phyloP scores from a whole-genome alignment of 2,888 invertebrate species.

The Platycheirus rosarum region DNA sequence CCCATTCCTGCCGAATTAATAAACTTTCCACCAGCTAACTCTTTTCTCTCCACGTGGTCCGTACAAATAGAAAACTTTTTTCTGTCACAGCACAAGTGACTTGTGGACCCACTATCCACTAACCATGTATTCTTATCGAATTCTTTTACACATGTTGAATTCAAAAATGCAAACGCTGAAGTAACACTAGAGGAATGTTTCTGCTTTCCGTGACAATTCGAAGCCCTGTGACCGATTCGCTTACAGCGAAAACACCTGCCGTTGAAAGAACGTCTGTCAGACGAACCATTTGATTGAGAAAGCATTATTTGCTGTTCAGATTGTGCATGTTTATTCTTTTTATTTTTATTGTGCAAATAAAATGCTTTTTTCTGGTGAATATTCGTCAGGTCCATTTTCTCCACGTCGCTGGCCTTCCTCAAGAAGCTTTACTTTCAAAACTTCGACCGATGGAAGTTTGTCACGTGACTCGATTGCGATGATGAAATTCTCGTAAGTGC shows the following conservation, averaged over 20 bases:
- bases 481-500: slow-evolving; percentile 26
- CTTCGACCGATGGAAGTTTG: slow-evolving; percentile 27
- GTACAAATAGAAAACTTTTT: slow-evolving; percentile 16
- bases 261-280: slow-evolving; percentile 2
- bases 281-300: slow-evolving; percentile 6
- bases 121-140: slow-evolving; percentile 24
- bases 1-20: slow-evolving; percentile 21
- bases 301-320: neutral
- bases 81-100: slow-evolving; percentile 24
- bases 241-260: slow-evolving; percentile 30
- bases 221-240: slow-evolving; percentile 11
- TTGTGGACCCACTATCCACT: slow-evolving; percentile 25
- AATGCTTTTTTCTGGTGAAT: slow-evolving; percentile 26
- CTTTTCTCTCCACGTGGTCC: slow-evolving; percentile 28
- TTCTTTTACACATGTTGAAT: slow-evolving; percentile 8
- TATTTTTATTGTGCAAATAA: slow-evolving; percentile 5
- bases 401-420: slow-evolving; percentile 30
- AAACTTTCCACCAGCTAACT: slow-evolving; percentile 27
- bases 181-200: slow-evolving; percentile 1
- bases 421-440: slow-evolving; percentile 30
- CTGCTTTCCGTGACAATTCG: slow-evolving; percentile 32
- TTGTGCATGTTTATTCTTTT: slow-evolving; percentile 19
- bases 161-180: slow-evolving; percentile 25
- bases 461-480: slow-evolving; percentile 40
- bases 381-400: slow-evolving; percentile 13